Conservation (phyloP, 1,140 invertebrate genomes). For the Lysiphlebus fabarum region DNA sequence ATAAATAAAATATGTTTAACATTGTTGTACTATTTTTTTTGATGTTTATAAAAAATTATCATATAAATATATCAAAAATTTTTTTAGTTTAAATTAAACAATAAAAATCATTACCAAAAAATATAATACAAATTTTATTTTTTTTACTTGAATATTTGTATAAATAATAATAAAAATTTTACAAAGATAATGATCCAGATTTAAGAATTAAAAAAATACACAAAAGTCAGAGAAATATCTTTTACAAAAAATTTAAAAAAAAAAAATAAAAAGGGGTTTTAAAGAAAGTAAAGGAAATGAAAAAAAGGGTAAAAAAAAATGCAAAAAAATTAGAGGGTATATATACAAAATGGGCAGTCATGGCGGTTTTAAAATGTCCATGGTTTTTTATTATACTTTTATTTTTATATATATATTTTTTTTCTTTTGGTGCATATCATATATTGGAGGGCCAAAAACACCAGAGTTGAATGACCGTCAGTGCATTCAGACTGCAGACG, state of each 20-base stretch:
- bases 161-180: too few relatives aligned
- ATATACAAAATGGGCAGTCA: background rate
- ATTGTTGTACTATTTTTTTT: background rate
- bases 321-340: background rate
- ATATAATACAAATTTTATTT: too few relatives aligned
- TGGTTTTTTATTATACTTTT: slow-evolving; percentile 2
- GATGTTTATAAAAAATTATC: background rate
- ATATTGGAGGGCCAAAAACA: slow-evolving; percentile 16
- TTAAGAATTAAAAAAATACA: too few relatives aligned
- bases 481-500: slow-evolving; percentile 48
- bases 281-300: background rate
- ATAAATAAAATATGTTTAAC: background rate
- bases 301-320: background rate
- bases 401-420: background rate
- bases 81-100: background rate
- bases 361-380: slow-evolving; percentile 1
- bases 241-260: too few relatives aligned
- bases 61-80: slow-evolving; percentile 6
- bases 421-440: slow-evolving; percentile 9
- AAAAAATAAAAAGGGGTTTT: too few relatives aligned
- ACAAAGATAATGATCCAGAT: too few relatives aligned
- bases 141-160: too few relatives aligned
- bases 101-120: too few relatives aligned
- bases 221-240: too few relatives aligned
- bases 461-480: slow-evolving; percentile 42